Conservation (phyloP, 2,797 vertebrate genomes). For the Pempheris klunzingeri region DNA sequence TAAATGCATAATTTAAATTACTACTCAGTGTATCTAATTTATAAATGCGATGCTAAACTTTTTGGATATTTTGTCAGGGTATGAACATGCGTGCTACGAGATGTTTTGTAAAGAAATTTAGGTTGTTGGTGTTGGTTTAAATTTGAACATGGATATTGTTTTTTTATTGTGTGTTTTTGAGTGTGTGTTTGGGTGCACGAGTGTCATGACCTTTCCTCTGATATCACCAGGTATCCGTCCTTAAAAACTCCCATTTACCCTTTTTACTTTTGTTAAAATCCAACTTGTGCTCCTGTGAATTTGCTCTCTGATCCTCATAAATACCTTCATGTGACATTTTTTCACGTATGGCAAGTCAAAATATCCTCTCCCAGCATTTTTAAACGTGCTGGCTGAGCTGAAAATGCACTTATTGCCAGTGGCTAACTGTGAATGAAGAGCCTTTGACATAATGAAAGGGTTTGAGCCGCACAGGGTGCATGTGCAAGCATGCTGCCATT, state of each 20-base stretch:
- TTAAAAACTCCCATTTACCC: constrained; percentile 38
- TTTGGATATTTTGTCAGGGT: constrained; percentile 82
- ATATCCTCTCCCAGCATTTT: constrained; percentile 57
- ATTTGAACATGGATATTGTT: constrained; percentile 70
- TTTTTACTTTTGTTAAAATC: constrained; percentile 34
- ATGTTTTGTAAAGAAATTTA: constrained; percentile 79
- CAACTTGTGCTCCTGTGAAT: constrained; percentile 32
- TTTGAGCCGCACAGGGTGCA: constrained; percentile 59
- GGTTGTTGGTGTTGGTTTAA: constrained; percentile 69
- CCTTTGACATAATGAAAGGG: constrained; percentile 62
- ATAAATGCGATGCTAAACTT: constrained; percentile 82
- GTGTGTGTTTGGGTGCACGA: constrained; percentile 49
- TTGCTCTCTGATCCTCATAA: constrained; percentile 46
- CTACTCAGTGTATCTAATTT: constrained; percentile 85
- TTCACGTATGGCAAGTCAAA: constrained; percentile 38
- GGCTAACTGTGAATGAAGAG: constrained; percentile 69
- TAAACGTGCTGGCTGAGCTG: constrained; percentile 57
- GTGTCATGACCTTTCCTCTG: constrained; percentile 47
- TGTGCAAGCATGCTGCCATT: constrained; percentile 71
- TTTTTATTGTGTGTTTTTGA: constrained; percentile 59
- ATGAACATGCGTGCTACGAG: constrained; percentile 67
- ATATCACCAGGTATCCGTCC: constrained; percentile 62
- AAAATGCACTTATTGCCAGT: constrained; percentile 75
- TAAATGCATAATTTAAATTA: constrained; percentile 85
- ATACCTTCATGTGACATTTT: constrained; percentile 36